Percentiles rank a stretch among this genome's conserved stretches.
These are phyloP conservation scores for Aculops lycopersici DNA, from an alignment of 1,140 invertebrate genomes.

Conservation along the genomic window DNA sequence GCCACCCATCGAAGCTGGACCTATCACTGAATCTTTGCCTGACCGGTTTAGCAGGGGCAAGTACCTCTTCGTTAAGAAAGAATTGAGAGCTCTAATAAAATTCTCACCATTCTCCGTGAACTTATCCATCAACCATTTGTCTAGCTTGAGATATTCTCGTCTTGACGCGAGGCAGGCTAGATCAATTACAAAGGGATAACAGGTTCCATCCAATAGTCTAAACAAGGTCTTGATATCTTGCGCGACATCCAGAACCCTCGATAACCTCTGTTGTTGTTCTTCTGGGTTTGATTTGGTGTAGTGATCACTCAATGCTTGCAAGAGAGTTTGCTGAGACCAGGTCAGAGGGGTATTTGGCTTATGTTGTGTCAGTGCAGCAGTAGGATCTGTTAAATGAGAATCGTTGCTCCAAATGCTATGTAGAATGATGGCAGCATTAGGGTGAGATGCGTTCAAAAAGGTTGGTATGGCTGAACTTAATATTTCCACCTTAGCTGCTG, in stretches of 20 bases:
- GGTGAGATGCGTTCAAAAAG: conserved; percentile 56
- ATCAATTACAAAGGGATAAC: conserved; percentile 85
- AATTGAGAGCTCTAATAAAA: conserved; percentile 48
- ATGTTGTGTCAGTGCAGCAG: neutral
- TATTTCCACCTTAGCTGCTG: conserved; percentile 4
- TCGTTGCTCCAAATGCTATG: conserved; percentile 57
- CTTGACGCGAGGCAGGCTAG: conserved; percentile 77
- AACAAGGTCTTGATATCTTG: conserved; percentile 85
- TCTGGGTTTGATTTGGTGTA: conserved; percentile 42
- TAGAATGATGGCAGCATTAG: conserved; percentile 62
- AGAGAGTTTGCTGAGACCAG: conserved; percentile 7
- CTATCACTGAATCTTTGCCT: conserved; percentile 38
- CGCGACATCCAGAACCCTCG: conserved; percentile 74
- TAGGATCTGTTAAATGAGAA: conserved; percentile 14
- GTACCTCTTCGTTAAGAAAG: conserved; percentile 38
- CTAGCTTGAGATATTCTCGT: conserved; percentile 79
- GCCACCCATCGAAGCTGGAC: conserved; percentile 19
- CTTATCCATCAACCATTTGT: conserved; percentile 92
- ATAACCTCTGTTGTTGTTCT: conserved; percentile 61
- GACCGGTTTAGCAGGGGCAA: conserved; percentile 31
- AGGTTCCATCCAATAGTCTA: conserved; percentile 58
- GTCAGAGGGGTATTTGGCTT: neutral
- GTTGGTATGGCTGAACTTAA: conserved; percentile 30
- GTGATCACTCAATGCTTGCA: conserved; percentile 84
- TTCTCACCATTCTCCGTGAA: conserved; percentile 68